Conservation (phyloP, 2,888 invertebrate genomes). For the Zeuzera pyrina region DNA sequence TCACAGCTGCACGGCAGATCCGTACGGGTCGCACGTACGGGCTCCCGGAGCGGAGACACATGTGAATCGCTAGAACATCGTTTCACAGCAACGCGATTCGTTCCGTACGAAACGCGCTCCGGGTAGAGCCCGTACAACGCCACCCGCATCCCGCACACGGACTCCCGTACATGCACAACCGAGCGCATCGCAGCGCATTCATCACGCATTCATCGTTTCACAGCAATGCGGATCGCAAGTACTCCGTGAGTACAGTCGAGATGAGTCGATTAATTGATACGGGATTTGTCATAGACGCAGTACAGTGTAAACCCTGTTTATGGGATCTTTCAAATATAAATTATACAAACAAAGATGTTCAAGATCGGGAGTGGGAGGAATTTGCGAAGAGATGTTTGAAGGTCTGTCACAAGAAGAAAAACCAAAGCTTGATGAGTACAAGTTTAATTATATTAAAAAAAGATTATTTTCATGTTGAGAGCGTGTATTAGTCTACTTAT, state of each 20-base stretch:
- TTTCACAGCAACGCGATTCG: not conserved
- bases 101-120: not conserved
- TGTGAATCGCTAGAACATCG: not conserved
- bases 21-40: not conserved
- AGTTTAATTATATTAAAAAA: too few relatives aligned
- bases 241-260: not conserved
- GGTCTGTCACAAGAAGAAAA: too few relatives aligned
- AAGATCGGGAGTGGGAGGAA: too few relatives aligned
- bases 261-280: not conserved
- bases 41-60: not conserved
- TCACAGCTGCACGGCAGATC: not conserved
- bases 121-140: not conserved
- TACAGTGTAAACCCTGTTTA: not conserved
- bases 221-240: not conserved
- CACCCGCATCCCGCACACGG: not conserved
- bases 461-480: too few relatives aligned
- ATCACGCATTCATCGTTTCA: too few relatives aligned
- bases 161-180: not conserved
- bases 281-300: not conserved
- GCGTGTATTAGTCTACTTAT: too few relatives aligned
- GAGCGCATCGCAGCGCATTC: not conserved
- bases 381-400: too few relatives aligned
- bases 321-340: too few relatives aligned
- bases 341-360: too few relatives aligned
- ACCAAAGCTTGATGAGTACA: too few relatives aligned